A percentile compares a stretch with the other conserved stretches of the same genome.
Evolutionary conservation across 2,888 invertebrate species (phyloP).

Genomic region (Patella depressa): DNA sequence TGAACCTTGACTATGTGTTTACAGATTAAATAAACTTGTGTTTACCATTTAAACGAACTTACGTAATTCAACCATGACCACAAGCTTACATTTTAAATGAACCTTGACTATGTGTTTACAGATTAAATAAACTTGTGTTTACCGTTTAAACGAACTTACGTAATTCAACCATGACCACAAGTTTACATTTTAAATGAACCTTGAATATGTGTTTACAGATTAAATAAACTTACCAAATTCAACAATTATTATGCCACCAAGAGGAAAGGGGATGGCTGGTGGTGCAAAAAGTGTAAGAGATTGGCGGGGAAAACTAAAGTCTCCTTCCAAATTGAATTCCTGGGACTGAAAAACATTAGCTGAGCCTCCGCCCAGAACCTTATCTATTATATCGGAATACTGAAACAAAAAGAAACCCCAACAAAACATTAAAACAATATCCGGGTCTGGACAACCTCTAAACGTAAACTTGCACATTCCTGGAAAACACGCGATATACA

Average conservation of each 20-base stretch:
- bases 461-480: too few relatives aligned
- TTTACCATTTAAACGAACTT: too few relatives aligned
- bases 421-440: too few relatives aligned
- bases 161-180: too few relatives aligned
- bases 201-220: neutral
- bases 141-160: too few relatives aligned
- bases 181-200: too few relatives aligned
- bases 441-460: too few relatives aligned
- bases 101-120: neutral
- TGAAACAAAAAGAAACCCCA: conserved; percentile 26
- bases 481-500: too few relatives aligned
- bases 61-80: too few relatives aligned
- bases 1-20: too few relatives aligned
- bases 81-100: too few relatives aligned
- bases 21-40: conserved; percentile 23
- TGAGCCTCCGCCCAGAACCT: conserved; percentile 31
- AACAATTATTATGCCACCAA: conserved; percentile 49
- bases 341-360: conserved; percentile 47
- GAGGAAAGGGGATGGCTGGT: conserved; percentile 29
- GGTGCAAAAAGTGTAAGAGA: conserved; percentile 39
- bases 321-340: conserved; percentile 47
- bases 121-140: conserved; percentile 20
- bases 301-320: conserved; percentile 43
- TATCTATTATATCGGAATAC: conserved; percentile 49
- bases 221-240: conserved; percentile 41